These are phyloP conservation scores for Nineta flava DNA, from an alignment of 2,888 invertebrate species.

Conservation along the genomic window DNA sequence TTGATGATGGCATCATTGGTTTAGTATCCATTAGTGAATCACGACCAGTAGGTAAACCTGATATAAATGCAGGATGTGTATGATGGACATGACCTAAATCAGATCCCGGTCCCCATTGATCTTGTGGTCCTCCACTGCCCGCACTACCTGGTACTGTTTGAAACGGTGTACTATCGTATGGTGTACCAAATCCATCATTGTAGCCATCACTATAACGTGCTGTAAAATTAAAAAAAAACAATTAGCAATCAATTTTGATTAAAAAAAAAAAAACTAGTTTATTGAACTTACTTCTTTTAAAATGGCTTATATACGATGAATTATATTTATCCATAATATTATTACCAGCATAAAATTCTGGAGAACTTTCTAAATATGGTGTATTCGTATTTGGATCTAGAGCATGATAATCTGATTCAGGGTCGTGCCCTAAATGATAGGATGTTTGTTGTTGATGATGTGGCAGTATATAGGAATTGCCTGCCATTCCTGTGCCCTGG, in stretches of 20 bases:
- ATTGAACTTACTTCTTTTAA: background rate
- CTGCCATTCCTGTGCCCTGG: conserved; percentile 16
- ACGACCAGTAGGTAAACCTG: conserved; percentile 21
- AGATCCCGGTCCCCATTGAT: conserved; percentile 30
- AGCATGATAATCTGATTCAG: conserved; percentile 38
- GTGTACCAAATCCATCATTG: conserved; percentile 33
- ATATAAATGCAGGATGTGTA: conserved; percentile 36
- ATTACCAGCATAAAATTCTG: conserved; percentile 56
- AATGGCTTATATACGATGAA: conserved; percentile 4
- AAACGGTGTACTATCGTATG: conserved; percentile 52
- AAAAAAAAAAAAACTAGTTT: background rate
- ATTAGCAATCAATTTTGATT: conserved; percentile 21
- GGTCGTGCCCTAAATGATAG: conserved; percentile 28
- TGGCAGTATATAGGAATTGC: conserved; percentile 15
- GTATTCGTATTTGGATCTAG: conserved; percentile 34
- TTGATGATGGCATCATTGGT: conserved; percentile 39
- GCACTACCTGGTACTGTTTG: conserved; percentile 55
- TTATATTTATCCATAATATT: conserved; percentile 23
- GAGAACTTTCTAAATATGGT: conserved; percentile 49
- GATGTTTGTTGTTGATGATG: conserved; percentile 15
- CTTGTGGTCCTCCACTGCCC: conserved; percentile 26
- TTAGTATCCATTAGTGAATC: conserved; percentile 27
- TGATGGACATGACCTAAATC: conserved; percentile 24
- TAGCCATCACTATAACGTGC: conserved; percentile 36
- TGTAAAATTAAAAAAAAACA: conserved; percentile 29